phyloP scores from a whole-genome alignment of 2,797 vertebrate genomes.

The Acrocephalus scirpaceus region DNA sequence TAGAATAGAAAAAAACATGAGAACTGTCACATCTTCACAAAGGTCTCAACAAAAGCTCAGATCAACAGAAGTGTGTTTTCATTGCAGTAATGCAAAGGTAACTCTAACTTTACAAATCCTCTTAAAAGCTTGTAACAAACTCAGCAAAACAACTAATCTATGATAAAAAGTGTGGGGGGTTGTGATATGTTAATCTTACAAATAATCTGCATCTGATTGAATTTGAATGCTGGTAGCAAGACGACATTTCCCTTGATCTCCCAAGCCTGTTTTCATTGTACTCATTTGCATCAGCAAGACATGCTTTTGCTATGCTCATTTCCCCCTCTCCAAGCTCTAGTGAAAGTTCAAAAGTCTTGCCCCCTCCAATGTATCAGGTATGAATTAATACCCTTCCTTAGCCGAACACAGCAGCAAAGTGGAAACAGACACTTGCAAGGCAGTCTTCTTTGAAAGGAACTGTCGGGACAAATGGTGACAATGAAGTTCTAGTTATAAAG shows the following conservation, averaged over 20 bases:
- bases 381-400: conserved; percentile 82
- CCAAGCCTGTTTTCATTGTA: conserved; percentile 54
- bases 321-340: conserved; percentile 68
- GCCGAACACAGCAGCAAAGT: conserved; percentile 79
- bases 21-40: neutral
- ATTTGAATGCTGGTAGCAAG: conserved; percentile 27
- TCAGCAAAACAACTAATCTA: neutral
- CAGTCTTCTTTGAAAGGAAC: conserved; percentile 76
- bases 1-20: neutral
- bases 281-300: conserved; percentile 68
- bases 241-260: conserved; percentile 53
- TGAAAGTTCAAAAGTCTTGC: conserved; percentile 77
- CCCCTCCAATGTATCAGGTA: conserved; percentile 76
- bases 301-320: conserved; percentile 71
- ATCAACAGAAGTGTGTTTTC: neutral
- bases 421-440: conserved; percentile 77
- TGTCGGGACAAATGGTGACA: conserved; percentile 73
- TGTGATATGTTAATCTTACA: neutral
- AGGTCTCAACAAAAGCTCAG: neutral
- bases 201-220: conserved; percentile 47
- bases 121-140: neutral
- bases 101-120: neutral
- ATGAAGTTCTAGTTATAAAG: conserved; percentile 72
- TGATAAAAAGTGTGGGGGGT: neutral
- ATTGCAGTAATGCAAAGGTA: neutral